phyloP scores from a whole-genome alignment of 2,888 invertebrate species.

The Acanthosepion lycidas region DNA sequence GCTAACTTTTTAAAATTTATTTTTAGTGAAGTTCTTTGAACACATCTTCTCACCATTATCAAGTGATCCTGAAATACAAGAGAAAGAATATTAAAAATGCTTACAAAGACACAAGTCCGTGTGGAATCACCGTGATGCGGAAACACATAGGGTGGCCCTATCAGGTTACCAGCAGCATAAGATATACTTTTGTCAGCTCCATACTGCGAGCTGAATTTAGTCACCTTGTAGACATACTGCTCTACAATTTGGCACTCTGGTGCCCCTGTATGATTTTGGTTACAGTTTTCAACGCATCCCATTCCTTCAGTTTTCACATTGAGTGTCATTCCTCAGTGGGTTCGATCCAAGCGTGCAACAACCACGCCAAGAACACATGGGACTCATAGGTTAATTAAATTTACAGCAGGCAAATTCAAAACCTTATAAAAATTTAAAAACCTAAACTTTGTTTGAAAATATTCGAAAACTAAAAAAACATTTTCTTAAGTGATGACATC shows the following conservation, averaged over 20 bases:
- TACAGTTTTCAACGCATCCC: background rate
- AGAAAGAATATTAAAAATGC: conserved; percentile 60
- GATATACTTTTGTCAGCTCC: conserved; percentile 90
- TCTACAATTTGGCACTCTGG: background rate
- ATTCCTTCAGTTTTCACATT: background rate
- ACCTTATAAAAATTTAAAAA: background rate
- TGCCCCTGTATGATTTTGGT: background rate
- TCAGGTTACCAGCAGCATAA: conserved; percentile 89
- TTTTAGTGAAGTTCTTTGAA: too few species aligned
- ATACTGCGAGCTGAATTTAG: conserved; percentile 91
- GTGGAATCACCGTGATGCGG: conserved; percentile 90
- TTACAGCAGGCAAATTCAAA: background rate
- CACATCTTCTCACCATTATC: too few species aligned
- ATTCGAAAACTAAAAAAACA: too few species aligned
- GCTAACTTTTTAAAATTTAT: too few species aligned
- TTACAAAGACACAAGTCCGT: conserved; percentile 91
- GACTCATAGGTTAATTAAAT: background rate
- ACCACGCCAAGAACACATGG: background rate
- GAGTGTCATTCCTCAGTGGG: background rate
- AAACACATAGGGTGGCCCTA: conserved; percentile 85
- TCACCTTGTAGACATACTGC: conserved; percentile 77
- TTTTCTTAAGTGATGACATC: too few species aligned
- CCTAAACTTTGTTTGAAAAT: too few species aligned
- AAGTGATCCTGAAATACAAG: background rate
- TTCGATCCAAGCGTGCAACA: background rate